Evolutionary conservation across 2,113 vertebrate species (phyloP).

Genomic region (Cettia cetti): DNA sequence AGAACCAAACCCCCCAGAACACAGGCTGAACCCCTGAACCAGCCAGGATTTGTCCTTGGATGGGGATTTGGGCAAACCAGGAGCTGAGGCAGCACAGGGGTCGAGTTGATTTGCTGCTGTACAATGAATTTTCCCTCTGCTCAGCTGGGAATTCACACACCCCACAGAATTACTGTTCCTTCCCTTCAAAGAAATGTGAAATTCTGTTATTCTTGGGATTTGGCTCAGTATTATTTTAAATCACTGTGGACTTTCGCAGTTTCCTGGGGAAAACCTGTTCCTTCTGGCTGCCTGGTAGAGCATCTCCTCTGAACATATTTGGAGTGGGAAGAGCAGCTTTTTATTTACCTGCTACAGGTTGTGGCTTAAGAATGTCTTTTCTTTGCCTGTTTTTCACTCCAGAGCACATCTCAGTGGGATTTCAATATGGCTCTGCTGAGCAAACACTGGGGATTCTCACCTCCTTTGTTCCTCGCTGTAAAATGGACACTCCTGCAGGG

Average conservation of each 20-base stretch:
- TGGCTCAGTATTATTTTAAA: background rate
- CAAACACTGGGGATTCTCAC: background rate
- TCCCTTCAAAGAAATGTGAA: rapidly evolving
- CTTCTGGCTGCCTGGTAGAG: background rate
- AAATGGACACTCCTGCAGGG: background rate
- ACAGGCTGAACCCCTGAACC: background rate
- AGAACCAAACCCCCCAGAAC: background rate
- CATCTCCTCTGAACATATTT: background rate
- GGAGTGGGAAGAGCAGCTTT: background rate
- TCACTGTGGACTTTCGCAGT: background rate
- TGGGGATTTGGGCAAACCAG: background rate
- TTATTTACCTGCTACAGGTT: background rate
- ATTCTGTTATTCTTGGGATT: background rate
- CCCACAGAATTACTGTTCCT: background rate
- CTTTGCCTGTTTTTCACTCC: rapidly evolving
- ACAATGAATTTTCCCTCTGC: background rate
- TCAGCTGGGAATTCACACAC: background rate
- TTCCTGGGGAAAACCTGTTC: background rate
- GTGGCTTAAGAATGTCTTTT: background rate
- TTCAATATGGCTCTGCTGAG: background rate
- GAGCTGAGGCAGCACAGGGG: background rate
- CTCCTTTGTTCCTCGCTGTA: background rate
- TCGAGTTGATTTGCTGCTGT: background rate
- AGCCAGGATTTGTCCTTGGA: background rate
- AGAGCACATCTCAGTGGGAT: rapidly evolving